phyloP scores from a whole-genome alignment of 2,113 vertebrate species.

The Pan troglodytes region NHGRI_mPanTro3-v2.1_pri NC_072410.2:11891501-11892000 shows the following conservation, averaged over 20 bases:
- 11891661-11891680: not conserved
- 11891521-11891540: not conserved
- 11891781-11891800: not conserved
- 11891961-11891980: not conserved
- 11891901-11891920: not conserved
- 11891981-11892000: not conserved
- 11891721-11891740: not conserved
- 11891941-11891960: not conserved
- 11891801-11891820: not conserved
- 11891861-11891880: not conserved
- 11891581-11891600: not conserved
- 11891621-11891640: not conserved
- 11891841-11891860: not conserved
- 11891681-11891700: not conserved
- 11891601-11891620: not conserved
- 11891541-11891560: not conserved
- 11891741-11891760: not conserved
- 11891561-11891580: not conserved
- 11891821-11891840: not conserved
- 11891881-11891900: not conserved
- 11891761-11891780: not conserved
- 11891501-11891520: slow-evolving; percentile 2
- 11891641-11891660: not conserved
- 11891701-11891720: too few relatives aligned
- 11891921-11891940: not conserved